A percentile compares a stretch with the other conserved stretches of the same genome.
phyloP scores from a whole-genome alignment of 1,140 invertebrate genomes.

The Gonioctena quinquepunctata region DNA sequence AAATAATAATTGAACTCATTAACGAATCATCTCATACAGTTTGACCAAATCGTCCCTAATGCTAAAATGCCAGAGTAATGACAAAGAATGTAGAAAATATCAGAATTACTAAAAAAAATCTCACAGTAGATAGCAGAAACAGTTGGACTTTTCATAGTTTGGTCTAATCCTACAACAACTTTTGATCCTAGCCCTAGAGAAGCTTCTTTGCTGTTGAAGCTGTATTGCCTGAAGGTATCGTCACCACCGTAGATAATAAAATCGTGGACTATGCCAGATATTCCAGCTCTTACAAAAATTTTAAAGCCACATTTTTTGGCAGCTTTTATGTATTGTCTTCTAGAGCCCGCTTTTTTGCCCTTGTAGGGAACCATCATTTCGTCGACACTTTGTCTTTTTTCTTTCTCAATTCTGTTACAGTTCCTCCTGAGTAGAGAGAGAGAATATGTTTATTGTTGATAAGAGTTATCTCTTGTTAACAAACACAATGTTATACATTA shows the following conservation, averaged over 20 bases:
- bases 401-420: not conserved
- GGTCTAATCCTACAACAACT: not conserved
- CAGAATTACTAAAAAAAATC: not conserved
- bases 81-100: not conserved
- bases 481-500: no score
- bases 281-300: constrained; percentile 14
- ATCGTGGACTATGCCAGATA: constrained; percentile 3
- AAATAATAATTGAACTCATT: no score
- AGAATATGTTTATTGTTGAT: no score
- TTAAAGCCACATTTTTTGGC: constrained; percentile 21
- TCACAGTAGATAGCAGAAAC: not conserved
- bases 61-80: not conserved
- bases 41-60: not conserved
- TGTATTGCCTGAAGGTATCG: not conserved
- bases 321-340: constrained; percentile 5
- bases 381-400: not conserved
- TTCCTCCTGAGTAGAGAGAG: not conserved
- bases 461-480: no score
- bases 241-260: constrained; percentile 5
- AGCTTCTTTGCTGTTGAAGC: not conserved
- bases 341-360: not conserved
- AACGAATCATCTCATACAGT: no score
- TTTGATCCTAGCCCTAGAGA: not conserved
- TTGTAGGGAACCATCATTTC: not conserved
- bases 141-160: not conserved